Percentiles rank a stretch among this genome's conserved stretches.
These are phyloP conservation scores for Drosophila mettleri DNA, from an alignment of 2,888 invertebrate species.

Conservation along the genomic window DNA sequence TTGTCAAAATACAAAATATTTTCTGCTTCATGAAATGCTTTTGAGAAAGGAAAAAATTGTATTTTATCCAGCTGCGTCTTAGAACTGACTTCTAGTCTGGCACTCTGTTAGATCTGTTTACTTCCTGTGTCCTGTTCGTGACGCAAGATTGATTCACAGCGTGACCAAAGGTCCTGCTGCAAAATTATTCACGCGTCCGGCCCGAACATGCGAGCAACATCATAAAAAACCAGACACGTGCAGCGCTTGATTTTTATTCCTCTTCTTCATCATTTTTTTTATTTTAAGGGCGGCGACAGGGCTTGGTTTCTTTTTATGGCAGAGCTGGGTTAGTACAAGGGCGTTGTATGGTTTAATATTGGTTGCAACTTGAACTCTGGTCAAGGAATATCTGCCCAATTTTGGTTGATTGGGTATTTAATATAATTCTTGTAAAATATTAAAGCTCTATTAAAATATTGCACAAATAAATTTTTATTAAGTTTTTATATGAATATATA, in stretches of 20 bases:
- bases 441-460: too few relatives aligned
- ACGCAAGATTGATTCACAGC: constrained; percentile 81
- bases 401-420: background rate
- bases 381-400: background rate
- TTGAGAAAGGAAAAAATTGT: constrained; percentile 52
- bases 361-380: constrained; percentile 27
- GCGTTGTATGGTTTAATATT: constrained; percentile 37
- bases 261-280: constrained; percentile 18
- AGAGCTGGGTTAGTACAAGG: constrained; percentile 8
- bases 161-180: constrained; percentile 77
- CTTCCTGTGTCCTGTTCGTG: constrained; percentile 53
- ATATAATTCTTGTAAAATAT: too few relatives aligned
- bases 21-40: constrained; percentile 76
- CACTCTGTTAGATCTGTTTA: constrained; percentile 53
- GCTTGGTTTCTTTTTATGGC: constrained; percentile 4
- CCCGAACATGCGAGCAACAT: constrained; percentile 65
- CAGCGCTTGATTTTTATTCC: constrained; percentile 42
- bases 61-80: constrained; percentile 40
- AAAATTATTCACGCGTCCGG: constrained; percentile 78
- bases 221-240: constrained; percentile 67
- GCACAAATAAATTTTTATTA: too few relatives aligned
- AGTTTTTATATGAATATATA: too few relatives aligned
- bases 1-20: constrained; percentile 35
- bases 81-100: constrained; percentile 11
- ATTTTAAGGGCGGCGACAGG: constrained; percentile 1